Conservation (phyloP, 2,888 invertebrate species). For the Pseudococcus jackbeardsleyi region DNA sequence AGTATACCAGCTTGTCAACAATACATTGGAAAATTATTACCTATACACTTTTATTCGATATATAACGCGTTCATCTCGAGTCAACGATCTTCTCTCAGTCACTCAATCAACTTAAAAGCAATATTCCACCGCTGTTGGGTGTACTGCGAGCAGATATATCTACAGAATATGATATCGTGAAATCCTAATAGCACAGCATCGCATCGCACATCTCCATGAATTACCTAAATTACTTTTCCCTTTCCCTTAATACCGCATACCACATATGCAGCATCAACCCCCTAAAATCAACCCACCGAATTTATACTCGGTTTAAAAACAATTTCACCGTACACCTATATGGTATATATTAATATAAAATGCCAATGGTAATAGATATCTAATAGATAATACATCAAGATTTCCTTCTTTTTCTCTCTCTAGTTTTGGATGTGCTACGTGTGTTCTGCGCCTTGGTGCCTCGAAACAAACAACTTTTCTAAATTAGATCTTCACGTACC, state of each 20-base stretch:
- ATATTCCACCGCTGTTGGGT: not conserved
- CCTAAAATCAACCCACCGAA: not conserved
- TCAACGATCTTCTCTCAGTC: conserved; percentile 31
- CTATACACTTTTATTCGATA: not conserved
- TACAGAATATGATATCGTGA: conserved; percentile 1
- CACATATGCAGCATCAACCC: not conserved
- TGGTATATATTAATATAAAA: not conserved
- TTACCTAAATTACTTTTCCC: conserved; percentile 43
- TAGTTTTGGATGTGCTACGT: not conserved
- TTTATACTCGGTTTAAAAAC: not conserved
- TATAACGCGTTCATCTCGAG: conserved; percentile 10
- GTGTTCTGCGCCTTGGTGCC: not conserved
- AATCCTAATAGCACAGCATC: not conserved
- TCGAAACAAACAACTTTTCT: conserved; percentile 34
- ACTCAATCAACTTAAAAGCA: conserved; percentile 46
- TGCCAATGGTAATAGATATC: conserved; percentile 51
- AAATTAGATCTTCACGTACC: conserved; percentile 27
- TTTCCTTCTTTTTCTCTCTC: not conserved
- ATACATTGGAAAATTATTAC: conserved; percentile 10
- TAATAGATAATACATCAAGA: conserved; percentile 51
- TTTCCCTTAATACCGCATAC: not conserved
- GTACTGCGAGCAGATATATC: not conserved
- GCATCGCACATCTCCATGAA: conserved; percentile 13
- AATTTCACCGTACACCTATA: not conserved
- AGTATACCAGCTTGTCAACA: conserved; percentile 17